Evolutionary conservation across 2,797 vertebrate genomes (phyloP).

Genomic region (Enteromius viviparus): DNA sequence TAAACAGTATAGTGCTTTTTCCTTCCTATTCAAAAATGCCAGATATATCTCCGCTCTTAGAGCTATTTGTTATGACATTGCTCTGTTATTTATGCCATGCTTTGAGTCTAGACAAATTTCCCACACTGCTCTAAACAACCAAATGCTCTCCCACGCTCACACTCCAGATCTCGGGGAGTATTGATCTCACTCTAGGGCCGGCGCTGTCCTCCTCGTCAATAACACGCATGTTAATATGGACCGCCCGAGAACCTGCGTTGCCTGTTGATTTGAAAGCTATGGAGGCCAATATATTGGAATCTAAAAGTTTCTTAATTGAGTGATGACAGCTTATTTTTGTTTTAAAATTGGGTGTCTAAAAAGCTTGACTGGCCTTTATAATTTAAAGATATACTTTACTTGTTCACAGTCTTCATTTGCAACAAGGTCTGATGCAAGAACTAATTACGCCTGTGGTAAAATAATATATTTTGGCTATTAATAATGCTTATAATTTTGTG

Average conservation of each 20-base stretch:
- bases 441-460: background rate
- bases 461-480: background rate
- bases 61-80: conserved; percentile 25
- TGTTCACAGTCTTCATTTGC: background rate
- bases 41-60: background rate
- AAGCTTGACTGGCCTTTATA: conserved; percentile 2
- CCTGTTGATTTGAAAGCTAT: conserved; percentile 74
- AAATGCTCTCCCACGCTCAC: conserved; percentile 20
- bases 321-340: conserved; percentile 60
- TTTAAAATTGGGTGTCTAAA: conserved; percentile 7
- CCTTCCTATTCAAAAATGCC: background rate
- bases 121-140: conserved; percentile 53
- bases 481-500: background rate
- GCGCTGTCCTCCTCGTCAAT: conserved; percentile 62
- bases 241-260: conserved; percentile 67
- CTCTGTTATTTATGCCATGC: conserved; percentile 54
- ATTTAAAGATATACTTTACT: conserved; percentile 22
- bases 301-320: conserved; percentile 75
- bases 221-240: conserved; percentile 79
- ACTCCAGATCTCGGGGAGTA: conserved; percentile 66
- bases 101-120: conserved; percentile 54
- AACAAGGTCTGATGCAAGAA: background rate
- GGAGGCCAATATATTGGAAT: conserved; percentile 73
- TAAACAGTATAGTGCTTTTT: conserved; percentile 7
- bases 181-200: conserved; percentile 64